Percentiles rank a stretch among this genome's conserved stretches.
Conservation (phyloP, 2,797 vertebrate species). For the Lagorchestes hirsutus region DNA sequence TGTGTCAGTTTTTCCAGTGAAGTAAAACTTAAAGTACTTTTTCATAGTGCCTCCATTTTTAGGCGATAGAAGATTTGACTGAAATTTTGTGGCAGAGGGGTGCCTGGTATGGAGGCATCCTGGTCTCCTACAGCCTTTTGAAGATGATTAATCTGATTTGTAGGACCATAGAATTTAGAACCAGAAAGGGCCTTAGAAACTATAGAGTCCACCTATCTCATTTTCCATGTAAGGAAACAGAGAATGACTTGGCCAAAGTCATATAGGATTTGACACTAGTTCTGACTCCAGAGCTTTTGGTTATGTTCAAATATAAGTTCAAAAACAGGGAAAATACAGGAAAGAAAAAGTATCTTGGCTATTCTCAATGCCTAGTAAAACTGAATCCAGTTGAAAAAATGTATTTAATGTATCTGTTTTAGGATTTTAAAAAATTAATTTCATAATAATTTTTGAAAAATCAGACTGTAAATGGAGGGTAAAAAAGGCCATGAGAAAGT, state of each 20-base stretch:
- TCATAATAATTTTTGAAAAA: constrained; percentile 25
- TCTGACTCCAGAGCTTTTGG: neutral
- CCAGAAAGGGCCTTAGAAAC: neutral
- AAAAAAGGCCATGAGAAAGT: neutral
- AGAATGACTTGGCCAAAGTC: neutral
- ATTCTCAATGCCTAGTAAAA: neutral
- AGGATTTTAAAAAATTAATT: constrained; percentile 38
- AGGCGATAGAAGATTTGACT: constrained; percentile 24
- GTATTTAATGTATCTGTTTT: constrained; percentile 8
- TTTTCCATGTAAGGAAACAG: neutral
- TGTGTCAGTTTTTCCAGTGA: constrained; percentile 58
- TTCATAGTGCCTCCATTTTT: constrained; percentile 29
- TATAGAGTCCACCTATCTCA: neutral
- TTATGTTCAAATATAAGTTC: neutral
- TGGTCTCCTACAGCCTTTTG: neutral
- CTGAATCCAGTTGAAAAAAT: neutral
- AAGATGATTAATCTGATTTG: neutral
- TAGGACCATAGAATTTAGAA: neutral
- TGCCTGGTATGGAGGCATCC: neutral
- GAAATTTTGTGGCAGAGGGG: constrained; percentile 11
- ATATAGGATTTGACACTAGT: neutral
- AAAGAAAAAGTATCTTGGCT: constrained; percentile 19
- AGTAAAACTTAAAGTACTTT: constrained; percentile 53
- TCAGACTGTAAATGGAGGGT: neutral
- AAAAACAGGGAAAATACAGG: neutral